phyloP scores from a whole-genome alignment of 2,888 invertebrate species.

The Acrobeloides nanus region DNA sequence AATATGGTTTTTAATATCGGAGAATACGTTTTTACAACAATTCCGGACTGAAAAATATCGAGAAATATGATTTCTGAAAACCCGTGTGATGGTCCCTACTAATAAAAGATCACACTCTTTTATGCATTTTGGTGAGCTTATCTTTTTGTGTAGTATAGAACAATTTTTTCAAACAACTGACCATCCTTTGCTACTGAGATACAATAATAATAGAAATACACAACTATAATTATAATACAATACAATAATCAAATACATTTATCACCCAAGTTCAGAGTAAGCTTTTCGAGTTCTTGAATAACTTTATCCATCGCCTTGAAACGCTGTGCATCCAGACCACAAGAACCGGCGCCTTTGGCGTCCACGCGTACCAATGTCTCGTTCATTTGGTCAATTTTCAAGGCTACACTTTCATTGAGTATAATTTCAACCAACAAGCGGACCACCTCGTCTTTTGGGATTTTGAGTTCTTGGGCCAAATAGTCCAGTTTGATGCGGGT shows the following conservation, averaged over 20 bases:
- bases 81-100: too few species aligned
- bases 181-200: too few species aligned
- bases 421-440: constrained; percentile 93
- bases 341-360: constrained; percentile 5
- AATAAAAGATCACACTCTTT: too few species aligned
- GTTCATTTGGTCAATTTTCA: constrained; percentile 26
- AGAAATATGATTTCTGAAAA: too few species aligned
- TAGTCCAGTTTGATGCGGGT: constrained; percentile 95
- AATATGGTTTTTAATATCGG: too few species aligned
- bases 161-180: too few species aligned
- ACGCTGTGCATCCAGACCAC: constrained; percentile 8
- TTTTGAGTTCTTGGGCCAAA: constrained; percentile 70
- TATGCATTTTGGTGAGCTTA: too few species aligned
- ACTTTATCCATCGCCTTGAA: constrained; percentile 21
- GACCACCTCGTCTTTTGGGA: constrained; percentile 71
- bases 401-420: constrained; percentile 70
- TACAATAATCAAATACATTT: constrained; percentile 12
- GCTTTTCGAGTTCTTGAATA: constrained; percentile 15
- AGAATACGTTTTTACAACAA: too few species aligned
- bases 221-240: too few species aligned
- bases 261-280: constrained; percentile 12
- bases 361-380: constrained; percentile 58
- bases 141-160: too few species aligned
- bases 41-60: too few species aligned
- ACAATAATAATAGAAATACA: too few species aligned